Evolutionary conservation across 2,797 vertebrate species (phyloP).

Genomic region (Sciurus vulgaris): DNA sequence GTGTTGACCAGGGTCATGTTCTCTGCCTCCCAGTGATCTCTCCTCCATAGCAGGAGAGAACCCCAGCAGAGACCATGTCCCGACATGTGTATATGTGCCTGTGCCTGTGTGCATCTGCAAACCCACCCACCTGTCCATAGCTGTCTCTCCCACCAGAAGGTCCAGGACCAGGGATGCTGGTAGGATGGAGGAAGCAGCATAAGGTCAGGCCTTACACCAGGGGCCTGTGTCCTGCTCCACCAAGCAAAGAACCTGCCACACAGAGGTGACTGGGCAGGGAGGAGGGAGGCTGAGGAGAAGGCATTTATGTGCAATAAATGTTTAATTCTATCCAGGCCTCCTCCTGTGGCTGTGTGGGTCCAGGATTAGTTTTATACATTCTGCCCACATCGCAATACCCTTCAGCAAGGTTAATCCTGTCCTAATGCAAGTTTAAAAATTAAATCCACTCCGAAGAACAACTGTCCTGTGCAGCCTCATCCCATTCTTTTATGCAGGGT

Average conservation of each 20-base stretch:
- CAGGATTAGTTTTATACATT: conserved; percentile 50
- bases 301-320: conserved; percentile 63
- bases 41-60: background rate
- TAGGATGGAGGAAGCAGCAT: fast-evolving
- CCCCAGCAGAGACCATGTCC: background rate
- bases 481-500: conserved; percentile 43
- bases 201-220: fast-evolving
- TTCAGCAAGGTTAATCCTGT: conserved; percentile 85
- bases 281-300: background rate
- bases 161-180: fast-evolving
- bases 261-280: background rate
- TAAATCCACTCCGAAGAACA: conserved; percentile 63
- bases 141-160: background rate
- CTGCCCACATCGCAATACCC: background rate
- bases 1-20: fast-evolving
- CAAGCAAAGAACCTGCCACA: background rate
- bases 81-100: fast-evolving
- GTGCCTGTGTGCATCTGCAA: background rate
- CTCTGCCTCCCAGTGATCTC: background rate
- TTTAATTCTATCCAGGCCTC: conserved; percentile 61
- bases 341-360: background rate
- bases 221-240: fast-evolving
- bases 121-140: fast-evolving
- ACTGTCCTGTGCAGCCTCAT: conserved; percentile 65
- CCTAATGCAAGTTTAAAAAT: conserved; percentile 73